phyloP scores from a whole-genome alignment of 2,113 vertebrate species.

The Alexandromys fortis region DNA sequence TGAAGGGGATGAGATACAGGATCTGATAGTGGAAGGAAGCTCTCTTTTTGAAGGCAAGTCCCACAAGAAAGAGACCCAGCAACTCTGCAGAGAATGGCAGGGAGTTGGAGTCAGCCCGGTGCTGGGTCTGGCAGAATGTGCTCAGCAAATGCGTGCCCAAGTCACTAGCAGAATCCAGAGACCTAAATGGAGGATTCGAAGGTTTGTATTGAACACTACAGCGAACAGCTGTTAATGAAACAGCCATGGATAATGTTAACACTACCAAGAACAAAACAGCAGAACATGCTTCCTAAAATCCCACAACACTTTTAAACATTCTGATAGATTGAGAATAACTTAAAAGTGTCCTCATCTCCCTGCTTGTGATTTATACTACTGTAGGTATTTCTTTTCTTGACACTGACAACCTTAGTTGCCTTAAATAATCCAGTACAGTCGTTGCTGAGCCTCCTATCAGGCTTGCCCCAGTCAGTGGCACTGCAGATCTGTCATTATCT shows the following conservation, averaged over 20 bases:
- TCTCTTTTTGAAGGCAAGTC: not conserved
- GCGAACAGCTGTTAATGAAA: slow-evolving; percentile 9
- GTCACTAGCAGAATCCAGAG: slow-evolving; percentile 22
- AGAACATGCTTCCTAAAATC: slow-evolving; percentile 71
- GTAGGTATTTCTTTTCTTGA: slow-evolving; percentile 82
- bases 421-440: slow-evolving; percentile 78
- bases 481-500: slow-evolving; percentile 16
- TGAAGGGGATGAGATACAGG: not conserved
- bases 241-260: slow-evolving; percentile 48
- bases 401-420: slow-evolving; percentile 80
- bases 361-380: slow-evolving; percentile 81
- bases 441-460: slow-evolving; percentile 67
- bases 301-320: slow-evolving; percentile 75
- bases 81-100: not conserved
- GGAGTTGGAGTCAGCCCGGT: not conserved
- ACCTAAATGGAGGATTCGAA: slow-evolving; percentile 11
- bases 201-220: slow-evolving; percentile 44
- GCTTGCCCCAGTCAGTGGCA: not conserved
- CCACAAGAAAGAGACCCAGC: not conserved
- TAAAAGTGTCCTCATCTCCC: slow-evolving; percentile 82
- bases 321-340: slow-evolving; percentile 80
- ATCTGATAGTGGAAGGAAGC: not conserved
- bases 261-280: slow-evolving; percentile 66
- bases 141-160: slow-evolving; percentile 17
- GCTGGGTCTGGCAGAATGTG: not conserved